A percentile compares a stretch with the other conserved stretches of the same genome.
These are phyloP conservation scores for Uropetala carovei DNA, from an alignment of 2,888 invertebrate genomes.

Conservation along the genomic window DNA sequence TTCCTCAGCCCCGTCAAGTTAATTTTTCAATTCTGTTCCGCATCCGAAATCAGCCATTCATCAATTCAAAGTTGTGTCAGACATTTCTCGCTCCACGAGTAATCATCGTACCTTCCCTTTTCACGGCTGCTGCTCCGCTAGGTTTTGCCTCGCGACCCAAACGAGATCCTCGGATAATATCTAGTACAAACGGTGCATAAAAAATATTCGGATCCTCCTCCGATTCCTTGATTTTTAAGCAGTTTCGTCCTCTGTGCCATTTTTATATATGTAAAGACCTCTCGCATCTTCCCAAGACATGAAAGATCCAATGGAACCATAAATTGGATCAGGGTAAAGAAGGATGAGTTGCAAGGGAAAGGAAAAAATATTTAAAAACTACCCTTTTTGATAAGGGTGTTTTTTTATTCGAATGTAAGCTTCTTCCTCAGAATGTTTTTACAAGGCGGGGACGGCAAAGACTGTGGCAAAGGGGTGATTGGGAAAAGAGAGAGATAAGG, in stretches of 20 bases:
- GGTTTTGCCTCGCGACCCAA: neutral
- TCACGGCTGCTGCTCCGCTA: neutral
- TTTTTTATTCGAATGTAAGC: neutral
- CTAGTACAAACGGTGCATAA: neutral
- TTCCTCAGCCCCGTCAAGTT: neutral
- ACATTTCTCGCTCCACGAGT: neutral
- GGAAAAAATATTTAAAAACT: neutral
- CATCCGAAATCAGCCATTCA: neutral
- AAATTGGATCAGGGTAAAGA: neutral
- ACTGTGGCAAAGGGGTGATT: neutral
- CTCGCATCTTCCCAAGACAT: neutral
- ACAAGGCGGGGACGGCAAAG: neutral
- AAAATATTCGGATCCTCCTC: neutral
- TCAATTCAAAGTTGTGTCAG: neutral
- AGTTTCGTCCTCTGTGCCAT: neutral
- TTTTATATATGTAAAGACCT: neutral
- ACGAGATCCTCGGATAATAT: neutral
- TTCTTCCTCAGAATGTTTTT: neutral
- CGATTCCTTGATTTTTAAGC: slow-evolving; percentile 10
- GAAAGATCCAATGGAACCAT: slow-evolving; percentile 33
- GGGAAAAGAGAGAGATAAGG: neutral
- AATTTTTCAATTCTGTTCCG: neutral
- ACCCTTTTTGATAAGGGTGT: neutral
- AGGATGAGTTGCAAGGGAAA: neutral
- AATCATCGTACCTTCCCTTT: neutral